Base-by-base conservation (phyloP, 1,140 invertebrate species). In the Steinernema feltiae region DNA sequence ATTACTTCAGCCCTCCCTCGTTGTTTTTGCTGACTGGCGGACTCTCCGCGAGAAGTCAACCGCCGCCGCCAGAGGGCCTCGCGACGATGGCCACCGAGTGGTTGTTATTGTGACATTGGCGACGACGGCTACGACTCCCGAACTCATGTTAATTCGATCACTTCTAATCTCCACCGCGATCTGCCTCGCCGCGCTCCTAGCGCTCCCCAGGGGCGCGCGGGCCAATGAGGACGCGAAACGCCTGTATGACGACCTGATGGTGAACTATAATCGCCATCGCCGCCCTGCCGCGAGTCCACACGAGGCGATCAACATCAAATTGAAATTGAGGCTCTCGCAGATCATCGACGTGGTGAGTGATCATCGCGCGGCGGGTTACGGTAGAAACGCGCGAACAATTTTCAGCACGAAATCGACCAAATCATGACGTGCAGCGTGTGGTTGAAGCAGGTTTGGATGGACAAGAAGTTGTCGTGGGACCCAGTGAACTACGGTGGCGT, bases 391-490 rank as follows among this genome's bases (percentile, higher is more conserved):
- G 29, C 17, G 21, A 31, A n/a, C n/a, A 15, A 31, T 31, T 35
- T 84, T 75, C 53, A 96, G 94, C 95, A 97, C 89, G 89, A 97
- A 73, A 95, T 95, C 87, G 94, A 95, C 89, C 94, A 97, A 89
- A 95, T 97, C 84, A 89, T 96, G 81, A 96, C 94, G 15, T 95
- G 93, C 0, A 95, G 95, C 88, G 93, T 96, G 27, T 96, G 94
- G 94, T 88, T 96, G 32, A 93, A 95, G 87, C 94, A 96, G 87
- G 78, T 79, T 90, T 98, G 95, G 95, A 91, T 93, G 80, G 95
- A 98, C 88, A 93, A 95, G 88, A 97, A 97, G 89, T 93, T 98
- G 86, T 91, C 91, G 85, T 98, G 95, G 95, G 92, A 97, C 87
- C 94, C 94, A 0, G 88, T 90, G 48, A 94, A 97, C 85, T 98